Conservation (phyloP, 1,140 invertebrate genomes). For the Lepeophtheirus salmonis region DNA sequence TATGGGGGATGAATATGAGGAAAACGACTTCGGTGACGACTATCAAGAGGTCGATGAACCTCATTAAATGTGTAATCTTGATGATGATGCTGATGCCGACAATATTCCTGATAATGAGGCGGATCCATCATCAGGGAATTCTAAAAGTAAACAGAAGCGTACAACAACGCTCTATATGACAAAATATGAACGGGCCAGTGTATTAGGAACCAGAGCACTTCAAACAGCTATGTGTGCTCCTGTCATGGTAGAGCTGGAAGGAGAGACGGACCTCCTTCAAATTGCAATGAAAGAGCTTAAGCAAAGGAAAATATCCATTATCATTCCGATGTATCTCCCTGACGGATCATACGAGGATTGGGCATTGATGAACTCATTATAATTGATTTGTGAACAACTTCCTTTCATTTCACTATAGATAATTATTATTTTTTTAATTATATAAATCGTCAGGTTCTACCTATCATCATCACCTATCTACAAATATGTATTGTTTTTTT, state of each 20-base stretch:
- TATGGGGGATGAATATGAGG: constrained; percentile 15
- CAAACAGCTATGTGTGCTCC: constrained; percentile 99
- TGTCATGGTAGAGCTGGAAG: constrained; percentile 98
- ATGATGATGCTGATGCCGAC: constrained; percentile 13
- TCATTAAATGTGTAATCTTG: constrained; percentile 9
- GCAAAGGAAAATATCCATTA: constrained; percentile 92
- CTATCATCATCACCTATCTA: no score
- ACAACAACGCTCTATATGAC: constrained; percentile 70
- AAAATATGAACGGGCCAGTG: constrained; percentile 84
- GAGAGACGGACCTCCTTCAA: constrained; percentile 93
- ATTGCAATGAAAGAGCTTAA: constrained; percentile 99
- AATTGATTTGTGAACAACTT: constrained; percentile 60
- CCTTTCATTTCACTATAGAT: no score
- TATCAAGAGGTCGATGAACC: constrained; percentile 18
- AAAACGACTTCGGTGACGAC: constrained; percentile 17
- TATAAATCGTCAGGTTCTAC: no score
- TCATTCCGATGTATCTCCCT: constrained; percentile 87
- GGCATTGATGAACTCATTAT: constrained; percentile 95
- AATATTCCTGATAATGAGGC: constrained; percentile 15
- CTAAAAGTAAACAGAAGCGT: constrained; percentile 25
- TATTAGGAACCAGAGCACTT: constrained; percentile 83
- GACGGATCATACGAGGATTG: constrained; percentile 99
- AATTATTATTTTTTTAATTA: no score
- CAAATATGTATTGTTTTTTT: no score
- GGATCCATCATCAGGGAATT: not conserved